Evolutionary conservation across 1,140 invertebrate genomes (phyloP), one percentile per base, ranked within the genome.

Genomic region (Papilio polytes): DNA sequence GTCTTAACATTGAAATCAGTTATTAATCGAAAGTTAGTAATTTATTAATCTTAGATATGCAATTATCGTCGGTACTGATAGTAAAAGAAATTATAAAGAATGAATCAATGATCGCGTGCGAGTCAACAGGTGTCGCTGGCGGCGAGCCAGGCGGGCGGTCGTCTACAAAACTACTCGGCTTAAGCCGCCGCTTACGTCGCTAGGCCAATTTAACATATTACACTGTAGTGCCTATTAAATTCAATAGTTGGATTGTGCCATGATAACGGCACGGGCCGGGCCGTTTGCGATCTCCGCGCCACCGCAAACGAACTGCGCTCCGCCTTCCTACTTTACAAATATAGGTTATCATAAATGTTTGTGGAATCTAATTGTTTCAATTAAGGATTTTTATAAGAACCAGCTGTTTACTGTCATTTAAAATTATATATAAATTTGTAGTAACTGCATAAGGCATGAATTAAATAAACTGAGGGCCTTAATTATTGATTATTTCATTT

Each of bases 71-170:
- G 22, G 59, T 70, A 70, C 13, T 36, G 13, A 31, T 73, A 73
- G 22, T 51, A 48, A 76, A 51, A 51, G 44, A 51, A 76, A 76
- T 76, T 51, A 76, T 53, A 76, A 31, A 46, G 0, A 51, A 51
- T 44, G 8, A 46, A 44, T 76, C 44, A 26, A 76, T 51, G 74
- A 76, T 76, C 74, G 74, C 72, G 51, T 78, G 78, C 73, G 77
- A 85, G 83, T 85, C 90, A 92, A 92, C 90, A 92, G 90, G 90
- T 92, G 85, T 81, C 80, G 85, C 81, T 91, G 90, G 90, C 90
- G 81, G 26, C 56, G 12, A 80, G 90, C 90, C 90, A 92, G 87
- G 53, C 63, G 74, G 44, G 74, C 46, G 20, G 74, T 22, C 74
- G 20, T 51, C 66, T 46, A 46, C 73, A 80, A 78, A 84, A 81